phyloP scores from a whole-genome alignment of 1,140 invertebrate genomes.

The Venustaconcha ellipsiformis region DNA sequence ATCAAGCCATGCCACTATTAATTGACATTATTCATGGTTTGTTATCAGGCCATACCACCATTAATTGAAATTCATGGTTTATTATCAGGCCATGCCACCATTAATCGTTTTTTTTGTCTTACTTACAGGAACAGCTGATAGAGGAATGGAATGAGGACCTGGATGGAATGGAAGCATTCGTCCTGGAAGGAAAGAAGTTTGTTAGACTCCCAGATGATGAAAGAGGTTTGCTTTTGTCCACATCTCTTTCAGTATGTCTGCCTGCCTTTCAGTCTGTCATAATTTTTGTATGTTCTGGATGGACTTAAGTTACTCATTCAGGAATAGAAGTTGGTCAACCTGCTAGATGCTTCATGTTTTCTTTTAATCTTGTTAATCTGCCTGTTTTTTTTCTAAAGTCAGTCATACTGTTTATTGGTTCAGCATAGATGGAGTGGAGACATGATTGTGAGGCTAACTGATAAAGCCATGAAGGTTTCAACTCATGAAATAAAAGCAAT shows the following conservation, averaged over 20 bases:
- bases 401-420: too few relatives aligned
- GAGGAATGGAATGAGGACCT: constrained; percentile 72
- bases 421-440: constrained; percentile 82
- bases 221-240: constrained; percentile 75
- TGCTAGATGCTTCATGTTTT: not conserved
- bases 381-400: too few relatives aligned
- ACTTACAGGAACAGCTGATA: constrained; percentile 80
- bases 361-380: too few relatives aligned
- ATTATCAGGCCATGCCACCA: not conserved
- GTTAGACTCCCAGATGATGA: constrained; percentile 95
- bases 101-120: not conserved
- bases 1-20: not conserved
- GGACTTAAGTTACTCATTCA: not conserved
- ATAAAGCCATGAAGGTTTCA: constrained; percentile 60
- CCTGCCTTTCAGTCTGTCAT: not conserved
- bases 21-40: too few relatives aligned
- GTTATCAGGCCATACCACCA: not conserved
- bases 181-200: constrained; percentile 98
- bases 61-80: not conserved
- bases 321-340: not conserved
- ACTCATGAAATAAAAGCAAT: too few relatives aligned
- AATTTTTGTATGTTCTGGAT: not conserved
- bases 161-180: constrained; percentile 92
- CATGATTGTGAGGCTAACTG: constrained; percentile 94
- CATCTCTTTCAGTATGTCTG: not conserved